Evolutionary conservation across 35 echinoderm and acorn worm genomes (phyloP).

Genomic region (Nesometra sesokonis): DNA sequence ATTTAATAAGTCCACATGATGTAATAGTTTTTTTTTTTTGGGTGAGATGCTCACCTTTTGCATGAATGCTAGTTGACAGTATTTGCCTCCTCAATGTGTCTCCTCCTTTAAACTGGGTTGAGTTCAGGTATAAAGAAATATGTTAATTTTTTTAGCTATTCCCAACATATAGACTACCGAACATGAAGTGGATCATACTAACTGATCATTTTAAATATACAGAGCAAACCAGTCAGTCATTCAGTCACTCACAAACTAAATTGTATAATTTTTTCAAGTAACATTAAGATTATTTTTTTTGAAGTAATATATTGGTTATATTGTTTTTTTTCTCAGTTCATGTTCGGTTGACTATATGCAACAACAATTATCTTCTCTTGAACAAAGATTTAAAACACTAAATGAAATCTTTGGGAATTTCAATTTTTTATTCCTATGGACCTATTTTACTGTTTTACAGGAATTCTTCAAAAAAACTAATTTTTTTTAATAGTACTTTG

Average conservation of each 20-base stretch:
- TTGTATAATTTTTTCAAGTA: too few species aligned
- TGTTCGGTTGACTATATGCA: background rate
- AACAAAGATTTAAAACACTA: background rate
- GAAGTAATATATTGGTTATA: too few species aligned
- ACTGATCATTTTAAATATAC: background rate
- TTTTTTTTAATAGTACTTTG: background rate
- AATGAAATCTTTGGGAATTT: background rate
- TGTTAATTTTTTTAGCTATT: conserved; percentile 1
- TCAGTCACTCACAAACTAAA: too few species aligned
- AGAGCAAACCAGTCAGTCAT: too few species aligned
- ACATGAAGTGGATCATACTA: background rate
- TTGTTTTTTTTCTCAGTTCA: too few species aligned
- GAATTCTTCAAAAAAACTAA: too few species aligned
- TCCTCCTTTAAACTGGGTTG: background rate
- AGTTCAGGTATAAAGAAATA: background rate
- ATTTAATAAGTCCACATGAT: background rate
- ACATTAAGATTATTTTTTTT: too few species aligned
- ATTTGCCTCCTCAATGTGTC: background rate
- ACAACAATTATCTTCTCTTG: background rate
- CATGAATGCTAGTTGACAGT: background rate
- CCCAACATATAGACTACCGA: background rate
- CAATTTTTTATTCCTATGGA: background rate
- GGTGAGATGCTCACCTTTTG: background rate
- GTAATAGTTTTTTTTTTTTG: too few species aligned
- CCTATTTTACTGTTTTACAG: too few species aligned